phyloP scores from a whole-genome alignment of 1,140 invertebrate species.

The Phenacoccus solenopsis region DNA sequence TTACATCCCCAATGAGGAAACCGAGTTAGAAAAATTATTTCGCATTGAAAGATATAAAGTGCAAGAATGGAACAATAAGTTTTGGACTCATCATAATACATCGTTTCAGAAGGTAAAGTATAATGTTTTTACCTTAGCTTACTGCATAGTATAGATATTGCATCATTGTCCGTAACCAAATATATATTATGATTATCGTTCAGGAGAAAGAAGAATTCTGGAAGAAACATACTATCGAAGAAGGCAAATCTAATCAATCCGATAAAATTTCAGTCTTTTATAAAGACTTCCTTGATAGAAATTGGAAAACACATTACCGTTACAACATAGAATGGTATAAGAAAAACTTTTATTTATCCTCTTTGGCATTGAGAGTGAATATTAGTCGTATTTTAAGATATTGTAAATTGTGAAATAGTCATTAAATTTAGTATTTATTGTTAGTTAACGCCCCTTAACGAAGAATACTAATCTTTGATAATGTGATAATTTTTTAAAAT shows the following conservation, averaged over 20 bases:
- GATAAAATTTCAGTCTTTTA: conserved; percentile 80
- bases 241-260: conserved; percentile 36
- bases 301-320: conserved; percentile 52
- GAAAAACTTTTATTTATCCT: conserved; percentile 29
- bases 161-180: too few relatives aligned
- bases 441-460: too few relatives aligned
- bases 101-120: conserved; percentile 44
- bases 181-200: too few relatives aligned
- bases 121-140: too few relatives aligned
- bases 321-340: conserved; percentile 66
- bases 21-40: conserved; percentile 46
- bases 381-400: neutral
- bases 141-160: too few relatives aligned
- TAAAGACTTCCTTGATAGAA: conserved; percentile 62
- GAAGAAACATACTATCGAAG: conserved; percentile 38
- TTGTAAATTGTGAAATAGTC: neutral
- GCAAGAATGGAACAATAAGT: conserved; percentile 66
- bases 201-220: conserved; percentile 49
- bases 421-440: too few relatives aligned
- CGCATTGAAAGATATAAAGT: conserved; percentile 48
- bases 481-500: too few relatives aligned
- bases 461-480: too few relatives aligned
- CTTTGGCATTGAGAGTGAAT: neutral
- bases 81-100: conserved; percentile 65
- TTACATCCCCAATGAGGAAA: conserved; percentile 47